Conservation (phyloP, 1,140 invertebrate genomes). For the Drosophila prosaltans region DNA sequence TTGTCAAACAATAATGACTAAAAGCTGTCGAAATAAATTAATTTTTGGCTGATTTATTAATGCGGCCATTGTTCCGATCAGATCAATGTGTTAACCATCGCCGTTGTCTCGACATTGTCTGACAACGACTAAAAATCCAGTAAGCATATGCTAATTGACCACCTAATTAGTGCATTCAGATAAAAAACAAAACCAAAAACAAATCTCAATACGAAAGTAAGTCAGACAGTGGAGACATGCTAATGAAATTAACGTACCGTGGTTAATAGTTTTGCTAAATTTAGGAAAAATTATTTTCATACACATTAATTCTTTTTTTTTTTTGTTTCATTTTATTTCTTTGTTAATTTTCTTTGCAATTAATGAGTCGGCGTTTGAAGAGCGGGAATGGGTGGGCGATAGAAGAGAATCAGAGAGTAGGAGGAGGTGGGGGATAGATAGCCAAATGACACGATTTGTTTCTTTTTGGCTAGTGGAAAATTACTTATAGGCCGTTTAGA, state of each 20-base stretch:
- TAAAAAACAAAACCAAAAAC: constrained; percentile 1
- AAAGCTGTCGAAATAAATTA: constrained; percentile 54
- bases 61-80: constrained; percentile 50
- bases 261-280: constrained; percentile 79
- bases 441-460: background rate
- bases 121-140: constrained; percentile 47
- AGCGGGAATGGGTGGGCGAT: too few species aligned
- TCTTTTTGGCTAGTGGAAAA: constrained; percentile 47
- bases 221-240: constrained; percentile 55
- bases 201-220: constrained; percentile 10
- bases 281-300: constrained; percentile 71
- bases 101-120: constrained; percentile 42
- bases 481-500: constrained; percentile 27
- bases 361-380: constrained; percentile 47
- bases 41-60: constrained; percentile 72
- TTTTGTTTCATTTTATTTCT: constrained; percentile 41
- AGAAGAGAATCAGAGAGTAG: background rate
- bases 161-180: constrained; percentile 64
- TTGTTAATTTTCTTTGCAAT: constrained; percentile 61
- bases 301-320: constrained; percentile 1
- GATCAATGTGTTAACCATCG: constrained; percentile 15
- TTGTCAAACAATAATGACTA: constrained; percentile 43
- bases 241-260: constrained; percentile 80
- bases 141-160: constrained; percentile 75
- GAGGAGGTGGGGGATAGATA: background rate